These are phyloP conservation scores for Macrotus californicus DNA, from an alignment of 2,113 vertebrate species.

Conservation along the genomic window DNA sequence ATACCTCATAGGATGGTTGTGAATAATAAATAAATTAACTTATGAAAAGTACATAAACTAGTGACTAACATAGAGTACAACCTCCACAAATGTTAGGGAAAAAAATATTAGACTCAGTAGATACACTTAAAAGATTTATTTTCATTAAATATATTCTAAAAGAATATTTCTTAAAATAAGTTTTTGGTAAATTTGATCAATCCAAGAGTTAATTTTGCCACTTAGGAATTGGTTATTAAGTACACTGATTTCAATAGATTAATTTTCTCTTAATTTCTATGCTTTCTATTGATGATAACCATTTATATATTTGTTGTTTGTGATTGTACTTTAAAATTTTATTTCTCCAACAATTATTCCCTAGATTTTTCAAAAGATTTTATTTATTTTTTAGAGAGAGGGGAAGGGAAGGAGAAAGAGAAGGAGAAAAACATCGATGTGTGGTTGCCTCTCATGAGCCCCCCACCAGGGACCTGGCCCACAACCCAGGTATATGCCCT, in stretches of 20 bases:
- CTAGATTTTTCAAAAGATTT: not conserved
- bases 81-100: not conserved
- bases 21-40: not conserved
- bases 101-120: not conserved
- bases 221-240: not conserved
- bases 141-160: constrained; percentile 6
- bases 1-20: not conserved
- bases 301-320: not conserved
- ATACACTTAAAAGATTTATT: not conserved
- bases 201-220: not conserved
- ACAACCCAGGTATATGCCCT: no score
- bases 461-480: no score
- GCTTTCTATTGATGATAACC: not conserved
- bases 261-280: not conserved
- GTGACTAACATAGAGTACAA: not conserved
- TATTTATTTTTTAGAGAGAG: no score
- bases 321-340: constrained; percentile 15
- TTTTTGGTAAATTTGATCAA: constrained; percentile 1
- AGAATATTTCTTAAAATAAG: not conserved
- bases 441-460: no score
- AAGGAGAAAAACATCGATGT: no score
- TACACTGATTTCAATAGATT: not conserved
- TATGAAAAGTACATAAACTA: not conserved
- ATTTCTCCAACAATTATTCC: constrained; percentile 27
- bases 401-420: no score